Base-by-base conservation (phyloP, 2,888 invertebrate genomes). In the Drosophila maculinotata region DNA sequence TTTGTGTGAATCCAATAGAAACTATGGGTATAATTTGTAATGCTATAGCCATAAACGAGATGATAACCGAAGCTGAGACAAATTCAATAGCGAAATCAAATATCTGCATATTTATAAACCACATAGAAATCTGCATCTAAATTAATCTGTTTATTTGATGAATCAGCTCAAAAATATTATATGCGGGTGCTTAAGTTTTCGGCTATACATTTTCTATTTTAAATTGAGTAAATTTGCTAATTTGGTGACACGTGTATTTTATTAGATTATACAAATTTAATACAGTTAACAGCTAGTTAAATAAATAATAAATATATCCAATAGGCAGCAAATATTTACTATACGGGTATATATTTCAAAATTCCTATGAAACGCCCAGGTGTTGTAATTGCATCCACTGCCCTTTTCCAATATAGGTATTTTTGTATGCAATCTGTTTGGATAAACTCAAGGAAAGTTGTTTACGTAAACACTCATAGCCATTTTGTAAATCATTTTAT, bases 401-500 rank as follows among this genome's bases (percentile, higher is more conserved):
- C 6, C 7, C 9, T 7, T 39, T 44, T 39, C 14, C 14, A n/a
- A n/a, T n/a, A n/a, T n/a, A n/a, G n/a, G n/a, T n/a, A n/a, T n/a
- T n/a, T n/a, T n/a, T n/a, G n/a, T n/a, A n/a, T n/a, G n/a, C n/a
- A n/a, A n/a, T n/a, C n/a, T n/a, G n/a, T n/a, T n/a, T n/a, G n/a
- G n/a, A n/a, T n/a, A n/a, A n/a, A n/a, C n/a, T n/a, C n/a, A n/a
- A n/a, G n/a, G n/a, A n/a, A n/a, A n/a, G n/a, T n/a, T n/a, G n/a
- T n/a, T n/a, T n/a, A n/a, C n/a, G n/a, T n/a, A n/a, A 62, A 33
- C 31, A 73, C 14, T 51, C 69, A 73, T 68, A 52, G 41, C 10
- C 54, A 52, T 31, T 64, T 53, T 65, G 57, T 69, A 58, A 66
- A 53, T 59, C 65, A 63, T 45, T 69, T 38, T 80, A 64, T 84